These are phyloP conservation scores for Orthochromis malagaraziensis DNA, from an alignment of 2,113 vertebrate genomes.

Conservation along the genomic window DNA sequence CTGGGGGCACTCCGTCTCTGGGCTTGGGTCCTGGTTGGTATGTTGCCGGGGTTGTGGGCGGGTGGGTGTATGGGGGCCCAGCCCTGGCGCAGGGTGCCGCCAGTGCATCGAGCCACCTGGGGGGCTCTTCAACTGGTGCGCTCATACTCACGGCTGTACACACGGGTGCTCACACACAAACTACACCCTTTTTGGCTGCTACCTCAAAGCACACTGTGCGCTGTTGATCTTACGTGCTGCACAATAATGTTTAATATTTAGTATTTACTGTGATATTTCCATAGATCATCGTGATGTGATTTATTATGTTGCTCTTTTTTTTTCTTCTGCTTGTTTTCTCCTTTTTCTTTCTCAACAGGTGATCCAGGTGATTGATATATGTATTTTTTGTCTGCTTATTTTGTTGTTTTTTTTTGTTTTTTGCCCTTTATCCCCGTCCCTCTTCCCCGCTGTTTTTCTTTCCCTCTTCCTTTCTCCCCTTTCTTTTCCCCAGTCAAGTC, in stretches of 20 bases:
- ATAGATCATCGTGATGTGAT: rapidly evolving
- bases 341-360: background rate
- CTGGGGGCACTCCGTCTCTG: too few species aligned
- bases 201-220: background rate
- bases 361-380: background rate
- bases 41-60: too few species aligned
- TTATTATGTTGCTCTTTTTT: background rate
- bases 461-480: background rate
- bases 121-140: too few species aligned
- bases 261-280: background rate
- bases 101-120: too few species aligned
- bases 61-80: too few species aligned
- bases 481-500: background rate
- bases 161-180: background rate
- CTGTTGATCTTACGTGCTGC: background rate
- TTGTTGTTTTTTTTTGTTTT: background rate
- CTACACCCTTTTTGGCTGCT: background rate
- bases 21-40: too few species aligned
- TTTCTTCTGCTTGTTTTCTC: background rate
- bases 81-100: too few species aligned
- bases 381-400: background rate
- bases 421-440: rapidly evolving
- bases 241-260: background rate
- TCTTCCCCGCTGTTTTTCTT: background rate
- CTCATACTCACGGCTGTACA: rapidly evolving